Percentiles rank a stretch among this genome's conserved stretches.
Conservation (phyloP, 2,888 invertebrate genomes). For the Eristalis tenax region DNA sequence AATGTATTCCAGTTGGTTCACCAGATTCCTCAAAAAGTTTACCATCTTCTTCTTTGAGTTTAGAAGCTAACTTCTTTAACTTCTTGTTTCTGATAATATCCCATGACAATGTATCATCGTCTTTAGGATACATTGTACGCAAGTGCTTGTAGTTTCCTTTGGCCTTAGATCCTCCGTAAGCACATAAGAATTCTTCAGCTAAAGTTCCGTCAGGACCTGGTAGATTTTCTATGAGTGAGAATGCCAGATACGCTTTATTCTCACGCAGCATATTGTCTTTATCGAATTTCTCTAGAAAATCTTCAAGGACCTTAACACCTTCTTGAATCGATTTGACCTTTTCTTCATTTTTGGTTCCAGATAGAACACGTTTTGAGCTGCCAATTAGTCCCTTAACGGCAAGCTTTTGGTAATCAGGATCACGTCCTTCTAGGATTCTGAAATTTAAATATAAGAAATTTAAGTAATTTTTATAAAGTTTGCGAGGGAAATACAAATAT, state of each 20-base stretch:
- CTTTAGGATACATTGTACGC: constrained; percentile 84
- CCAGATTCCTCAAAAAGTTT: constrained; percentile 86
- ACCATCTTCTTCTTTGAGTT: constrained; percentile 84
- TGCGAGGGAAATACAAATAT: not conserved
- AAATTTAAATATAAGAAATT: constrained; percentile 51
- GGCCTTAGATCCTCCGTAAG: constrained; percentile 86
- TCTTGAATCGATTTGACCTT: constrained; percentile 89
- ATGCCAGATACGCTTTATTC: constrained; percentile 86
- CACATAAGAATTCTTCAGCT: constrained; percentile 84
- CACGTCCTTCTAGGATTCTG: constrained; percentile 86
- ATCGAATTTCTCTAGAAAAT: constrained; percentile 89
- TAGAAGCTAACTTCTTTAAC: constrained; percentile 83
- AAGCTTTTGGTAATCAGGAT: constrained; percentile 89
- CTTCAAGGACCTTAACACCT: constrained; percentile 87
- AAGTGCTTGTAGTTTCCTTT: constrained; percentile 86
- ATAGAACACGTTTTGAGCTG: constrained; percentile 87
- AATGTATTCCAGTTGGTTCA: constrained; percentile 86
- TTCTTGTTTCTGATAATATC: constrained; percentile 87
- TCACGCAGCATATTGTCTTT: constrained; percentile 85
- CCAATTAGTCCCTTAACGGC: constrained; percentile 88
- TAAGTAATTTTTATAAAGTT: not conserved
- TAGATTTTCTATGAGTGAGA: constrained; percentile 84
- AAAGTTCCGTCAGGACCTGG: constrained; percentile 83
- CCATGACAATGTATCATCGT: constrained; percentile 85
- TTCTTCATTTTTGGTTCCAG: constrained; percentile 89